phyloP scores from a whole-genome alignment of 2,113 vertebrate species.

The Okapia johnstoni region DNA sequence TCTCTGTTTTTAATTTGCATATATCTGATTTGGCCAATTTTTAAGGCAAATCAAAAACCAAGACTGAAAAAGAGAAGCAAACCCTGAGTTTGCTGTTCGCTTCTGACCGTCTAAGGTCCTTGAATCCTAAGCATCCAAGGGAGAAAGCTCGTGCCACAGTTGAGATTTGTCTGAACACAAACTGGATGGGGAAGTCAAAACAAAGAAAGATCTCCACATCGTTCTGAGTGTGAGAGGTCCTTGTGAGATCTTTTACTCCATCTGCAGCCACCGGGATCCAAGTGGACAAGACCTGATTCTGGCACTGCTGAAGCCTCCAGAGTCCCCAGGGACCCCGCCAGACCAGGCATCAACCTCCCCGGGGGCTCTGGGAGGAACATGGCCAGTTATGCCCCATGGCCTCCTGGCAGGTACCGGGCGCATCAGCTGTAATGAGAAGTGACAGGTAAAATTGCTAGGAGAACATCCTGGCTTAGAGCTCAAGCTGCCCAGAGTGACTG shows the following conservation, averaged over 20 bases:
- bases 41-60: constrained; percentile 30
- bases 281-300: neutral
- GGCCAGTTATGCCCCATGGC: neutral
- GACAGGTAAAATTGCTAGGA: constrained; percentile 51
- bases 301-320: fast-evolving
- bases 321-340: neutral
- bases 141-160: neutral
- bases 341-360: neutral
- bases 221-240: neutral
- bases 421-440: constrained; percentile 64
- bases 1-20: neutral
- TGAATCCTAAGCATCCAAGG: neutral
- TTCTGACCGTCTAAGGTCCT: constrained; percentile 21
- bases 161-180: neutral
- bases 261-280: neutral
- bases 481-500: constrained; percentile 43
- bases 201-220: neutral
- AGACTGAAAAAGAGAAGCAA: neutral
- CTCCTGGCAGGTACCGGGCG: neutral
- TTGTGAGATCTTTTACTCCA: neutral
- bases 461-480: constrained; percentile 42
- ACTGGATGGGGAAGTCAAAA: neutral
- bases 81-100: neutral
- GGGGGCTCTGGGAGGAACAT: neutral
- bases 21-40: neutral